Conservation (phyloP, 2,888 invertebrate genomes). For the Kryphioiulus occultus region DNA sequence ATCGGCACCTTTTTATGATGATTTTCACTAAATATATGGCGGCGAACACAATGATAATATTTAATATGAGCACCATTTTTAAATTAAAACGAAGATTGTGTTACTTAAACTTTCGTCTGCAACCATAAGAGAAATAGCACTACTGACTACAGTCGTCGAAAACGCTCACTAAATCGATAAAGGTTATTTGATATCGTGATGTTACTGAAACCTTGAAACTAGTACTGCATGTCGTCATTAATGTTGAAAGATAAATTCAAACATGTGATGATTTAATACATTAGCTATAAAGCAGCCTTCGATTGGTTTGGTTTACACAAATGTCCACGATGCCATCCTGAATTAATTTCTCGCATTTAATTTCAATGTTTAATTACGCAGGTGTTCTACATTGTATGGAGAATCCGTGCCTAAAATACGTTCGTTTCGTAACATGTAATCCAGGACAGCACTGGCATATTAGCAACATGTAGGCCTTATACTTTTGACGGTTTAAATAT, state of each 20-base stretch:
- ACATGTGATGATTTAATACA: neutral
- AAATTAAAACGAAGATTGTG: neutral
- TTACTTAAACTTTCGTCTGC: neutral
- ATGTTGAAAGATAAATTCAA: neutral
- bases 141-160: neutral
- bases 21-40: neutral
- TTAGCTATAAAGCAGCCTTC: neutral
- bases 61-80: neutral
- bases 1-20: neutral
- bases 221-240: neutral
- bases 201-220: neutral
- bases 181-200: neutral
- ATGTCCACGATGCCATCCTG: neutral
- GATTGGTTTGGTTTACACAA: neutral
- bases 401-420: too few relatives aligned
- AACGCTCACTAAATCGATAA: neutral
- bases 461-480: too few relatives aligned
- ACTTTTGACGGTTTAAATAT: too few relatives aligned
- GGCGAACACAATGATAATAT: neutral
- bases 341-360: neutral
- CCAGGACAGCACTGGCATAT: too few relatives aligned
- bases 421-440: too few relatives aligned
- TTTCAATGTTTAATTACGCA: neutral
- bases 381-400: neutral
- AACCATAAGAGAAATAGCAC: neutral